A percentile compares a stretch with the other conserved stretches of the same genome.
Conservation (phyloP, 2,113 vertebrate species). For the Fregetta grallaria region DNA sequence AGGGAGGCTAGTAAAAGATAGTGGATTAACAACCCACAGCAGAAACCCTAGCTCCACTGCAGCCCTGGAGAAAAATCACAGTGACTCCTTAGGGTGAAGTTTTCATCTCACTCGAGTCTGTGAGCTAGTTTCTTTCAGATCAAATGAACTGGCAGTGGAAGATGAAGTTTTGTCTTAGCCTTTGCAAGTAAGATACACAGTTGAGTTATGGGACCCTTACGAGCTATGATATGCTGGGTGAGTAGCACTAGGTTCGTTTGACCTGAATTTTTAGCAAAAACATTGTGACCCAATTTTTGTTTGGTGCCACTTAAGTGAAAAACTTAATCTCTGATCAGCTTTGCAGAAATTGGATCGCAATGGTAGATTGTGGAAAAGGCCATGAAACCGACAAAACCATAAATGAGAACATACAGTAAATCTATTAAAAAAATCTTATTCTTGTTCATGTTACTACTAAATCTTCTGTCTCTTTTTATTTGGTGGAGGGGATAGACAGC, state of each 20-base stretch:
- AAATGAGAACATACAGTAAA: slow-evolving; percentile 1
- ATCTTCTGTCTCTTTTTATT: slow-evolving; percentile 12
- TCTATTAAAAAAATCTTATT: slow-evolving; percentile 8
- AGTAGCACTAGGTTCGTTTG: not conserved
- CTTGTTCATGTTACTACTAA: not conserved
- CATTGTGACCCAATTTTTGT: not conserved
- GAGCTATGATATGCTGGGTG: not conserved
- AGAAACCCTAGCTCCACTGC: not conserved
- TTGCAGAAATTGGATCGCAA: slow-evolving; percentile 23
- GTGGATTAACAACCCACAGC: not conserved
- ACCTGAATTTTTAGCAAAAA: slow-evolving; percentile 32
- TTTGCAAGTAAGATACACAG: not conserved
- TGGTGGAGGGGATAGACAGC: not conserved
- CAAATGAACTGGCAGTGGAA: not conserved
- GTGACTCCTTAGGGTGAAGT: not conserved
- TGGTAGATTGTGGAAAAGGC: not conserved
- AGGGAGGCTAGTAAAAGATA: not conserved
- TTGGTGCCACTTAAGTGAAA: not conserved
- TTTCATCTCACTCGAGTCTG: not conserved
- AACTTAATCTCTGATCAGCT: slow-evolving; percentile 30
- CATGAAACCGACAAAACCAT: slow-evolving; percentile 22
- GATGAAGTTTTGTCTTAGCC: not conserved
- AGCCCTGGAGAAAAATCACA: not conserved
- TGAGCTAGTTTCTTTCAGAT: not conserved
- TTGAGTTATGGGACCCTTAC: not conserved